phyloP scores from a whole-genome alignment of 2,113 vertebrate species.

The Dolichallabes microphthalmus region DNA sequence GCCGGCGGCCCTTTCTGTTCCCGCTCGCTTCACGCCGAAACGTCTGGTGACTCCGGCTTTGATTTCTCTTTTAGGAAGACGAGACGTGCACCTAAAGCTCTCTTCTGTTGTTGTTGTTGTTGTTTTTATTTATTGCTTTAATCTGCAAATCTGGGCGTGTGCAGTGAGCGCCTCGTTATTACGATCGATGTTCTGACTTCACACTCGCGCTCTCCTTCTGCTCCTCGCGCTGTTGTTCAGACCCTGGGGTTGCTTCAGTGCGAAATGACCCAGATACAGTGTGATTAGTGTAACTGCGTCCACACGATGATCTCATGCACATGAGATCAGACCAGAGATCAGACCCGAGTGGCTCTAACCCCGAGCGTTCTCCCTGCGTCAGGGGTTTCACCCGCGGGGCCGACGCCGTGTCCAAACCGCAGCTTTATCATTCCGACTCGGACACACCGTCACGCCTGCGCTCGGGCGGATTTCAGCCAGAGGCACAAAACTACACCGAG shows the following conservation, averaged over 20 bases:
- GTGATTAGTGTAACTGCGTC: background rate
- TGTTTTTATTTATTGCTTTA: background rate
- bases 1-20: background rate
- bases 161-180: background rate
- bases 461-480: background rate
- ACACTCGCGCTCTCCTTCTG: background rate
- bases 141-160: background rate
- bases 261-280: background rate
- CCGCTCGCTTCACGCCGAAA: background rate
- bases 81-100: background rate
- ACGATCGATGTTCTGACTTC: background rate
- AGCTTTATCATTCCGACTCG: background rate
- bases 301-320: background rate
- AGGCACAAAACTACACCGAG: background rate
- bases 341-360: background rate
- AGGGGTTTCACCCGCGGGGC: background rate
- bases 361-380: background rate
- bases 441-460: background rate
- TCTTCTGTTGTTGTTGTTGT: background rate
- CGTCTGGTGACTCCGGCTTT: background rate
- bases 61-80: background rate
- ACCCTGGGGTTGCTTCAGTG: background rate
- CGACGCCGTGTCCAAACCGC: background rate
- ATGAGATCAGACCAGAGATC: background rate
- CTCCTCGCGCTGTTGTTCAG: background rate